Percentiles rank a stretch among this genome's conserved stretches.
These are phyloP conservation scores for Agapostemon virescens DNA, from an alignment of 2,888 invertebrate species.

Conservation along the genomic window DNA sequence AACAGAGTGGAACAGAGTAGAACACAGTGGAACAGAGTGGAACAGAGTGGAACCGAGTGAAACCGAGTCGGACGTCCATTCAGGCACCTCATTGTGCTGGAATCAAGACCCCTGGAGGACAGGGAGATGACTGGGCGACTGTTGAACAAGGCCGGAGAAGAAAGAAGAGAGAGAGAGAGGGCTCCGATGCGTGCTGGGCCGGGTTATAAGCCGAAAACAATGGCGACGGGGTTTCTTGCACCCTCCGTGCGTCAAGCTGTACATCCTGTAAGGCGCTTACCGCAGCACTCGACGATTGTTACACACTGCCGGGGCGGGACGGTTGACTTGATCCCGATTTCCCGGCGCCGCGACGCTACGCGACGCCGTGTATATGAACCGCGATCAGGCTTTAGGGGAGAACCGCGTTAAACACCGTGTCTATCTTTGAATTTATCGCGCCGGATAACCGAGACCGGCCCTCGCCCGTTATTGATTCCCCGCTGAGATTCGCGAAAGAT, in stretches of 20 bases:
- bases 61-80: slow-evolving; percentile 48
- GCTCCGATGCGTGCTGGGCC: slow-evolving; percentile 57
- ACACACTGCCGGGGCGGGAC: slow-evolving; percentile 52
- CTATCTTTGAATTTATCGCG: slow-evolving; percentile 55
- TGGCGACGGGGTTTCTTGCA: slow-evolving; percentile 65
- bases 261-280: slow-evolving; percentile 69
- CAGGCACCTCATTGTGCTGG: slow-evolving; percentile 58
- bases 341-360: slow-evolving; percentile 38
- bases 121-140: slow-evolving; percentile 20
- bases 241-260: slow-evolving; percentile 65
- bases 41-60: neutral
- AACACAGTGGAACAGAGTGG: neutral
- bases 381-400: slow-evolving; percentile 39
- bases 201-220: slow-evolving; percentile 75
- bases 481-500: neutral
- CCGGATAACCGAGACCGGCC: slow-evolving; percentile 16
- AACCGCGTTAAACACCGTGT: slow-evolving; percentile 46
- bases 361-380: slow-evolving; percentile 55
- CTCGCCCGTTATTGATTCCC: slow-evolving; percentile 33
- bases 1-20: neutral
- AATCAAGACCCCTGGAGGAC: slow-evolving; percentile 53
- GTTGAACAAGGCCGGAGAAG: neutral
- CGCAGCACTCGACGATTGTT: slow-evolving; percentile 64
- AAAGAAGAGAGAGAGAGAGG: slow-evolving; percentile 30
- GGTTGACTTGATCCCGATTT: slow-evolving; percentile 66